phyloP scores from a whole-genome alignment of 2,888 invertebrate genomes.

The Philhelius pedissequus region DNA sequence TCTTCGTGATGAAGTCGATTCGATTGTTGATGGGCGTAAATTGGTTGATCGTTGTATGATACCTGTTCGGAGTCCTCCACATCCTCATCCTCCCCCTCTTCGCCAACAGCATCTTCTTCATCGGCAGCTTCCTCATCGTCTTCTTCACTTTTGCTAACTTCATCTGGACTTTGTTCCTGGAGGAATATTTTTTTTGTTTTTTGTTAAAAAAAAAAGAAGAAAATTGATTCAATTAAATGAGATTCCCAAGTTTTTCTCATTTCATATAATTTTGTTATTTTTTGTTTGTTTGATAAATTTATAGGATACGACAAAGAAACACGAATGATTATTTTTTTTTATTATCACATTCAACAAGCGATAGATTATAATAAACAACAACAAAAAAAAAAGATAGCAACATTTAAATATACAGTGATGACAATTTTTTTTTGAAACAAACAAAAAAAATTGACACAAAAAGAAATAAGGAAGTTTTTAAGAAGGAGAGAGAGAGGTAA shows the following conservation, averaged over 20 bases:
- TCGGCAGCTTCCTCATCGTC: constrained; percentile 74
- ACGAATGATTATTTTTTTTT: constrained; percentile 3
- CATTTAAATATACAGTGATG: constrained; percentile 22
- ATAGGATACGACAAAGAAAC: neutral
- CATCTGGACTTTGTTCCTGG: constrained; percentile 71
- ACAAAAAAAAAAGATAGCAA: neutral
- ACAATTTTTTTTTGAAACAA: constrained; percentile 12
- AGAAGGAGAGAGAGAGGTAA: constrained; percentile 2
- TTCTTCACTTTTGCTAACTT: constrained; percentile 72
- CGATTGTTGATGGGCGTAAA: constrained; percentile 76
- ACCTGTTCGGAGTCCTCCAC: constrained; percentile 70
- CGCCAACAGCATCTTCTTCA: constrained; percentile 67
- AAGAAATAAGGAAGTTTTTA: constrained; percentile 17
- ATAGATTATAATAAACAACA: constrained; percentile 4
- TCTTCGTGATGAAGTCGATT: constrained; percentile 77
- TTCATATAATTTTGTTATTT: neutral
- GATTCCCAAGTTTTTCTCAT: constrained; percentile 11
- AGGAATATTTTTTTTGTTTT: neutral
- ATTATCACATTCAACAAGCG: constrained; percentile 58
- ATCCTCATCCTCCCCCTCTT: constrained; percentile 71
- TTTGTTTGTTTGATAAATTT: neutral
- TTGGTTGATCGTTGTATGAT: constrained; percentile 76
- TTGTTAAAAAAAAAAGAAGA: neutral
- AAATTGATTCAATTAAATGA: constrained; percentile 45
- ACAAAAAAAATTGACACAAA: constrained; percentile 69